Base-by-base conservation (phyloP, 1,140 invertebrate genomes). In the Globodera rostochiensis region DNA sequence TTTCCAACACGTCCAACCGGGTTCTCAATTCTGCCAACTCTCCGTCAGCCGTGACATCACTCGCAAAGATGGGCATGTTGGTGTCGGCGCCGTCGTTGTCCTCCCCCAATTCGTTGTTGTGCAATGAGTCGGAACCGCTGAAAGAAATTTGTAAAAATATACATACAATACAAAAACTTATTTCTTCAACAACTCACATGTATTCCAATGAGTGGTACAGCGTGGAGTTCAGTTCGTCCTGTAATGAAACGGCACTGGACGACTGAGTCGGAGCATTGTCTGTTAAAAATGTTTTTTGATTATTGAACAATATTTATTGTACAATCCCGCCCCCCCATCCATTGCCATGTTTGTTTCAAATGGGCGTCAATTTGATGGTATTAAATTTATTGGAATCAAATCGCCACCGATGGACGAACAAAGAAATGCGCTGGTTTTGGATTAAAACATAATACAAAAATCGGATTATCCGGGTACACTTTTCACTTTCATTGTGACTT, bases 201-300 rank as follows among this genome's bases (percentile, higher is more conserved):
- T 2, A 15, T 13, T 66, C n/a, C 60, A 21, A 13, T 21, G 60
- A 66, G 60, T 7, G 67, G 36, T 13, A 69, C 67, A 19, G n/a
- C 19, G 67, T 69, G n/a, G 49, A 64, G 47, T 77, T 77, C 47
- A 77, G 67, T 66, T 77, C 75, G n/a, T 77, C 75, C 25, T 77
- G 75, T 21, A 77, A 57, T 36, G 75, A 77, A 74, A 74, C 60
- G 21, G 73, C 50, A 49, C 36, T 74, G 4, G 50, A 50, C 46
- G 73, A 74, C 50, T 74, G 7, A 53, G 5, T 53, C 7, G 50
- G 50, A 7, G 50, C 50, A 53, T 13, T 53, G 4, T 53, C 7
- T 53, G 50, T 53, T 53, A 5, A 9, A 53, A 9, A 53, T 53
- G 0, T 7, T 9, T 50, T 53, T 53, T 9, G 7, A 6, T 53